Percentiles rank a stretch among this genome's conserved stretches.
phyloP scores from a whole-genome alignment of 2,113 vertebrate species.

The Triplophysa rosa region DNA sequence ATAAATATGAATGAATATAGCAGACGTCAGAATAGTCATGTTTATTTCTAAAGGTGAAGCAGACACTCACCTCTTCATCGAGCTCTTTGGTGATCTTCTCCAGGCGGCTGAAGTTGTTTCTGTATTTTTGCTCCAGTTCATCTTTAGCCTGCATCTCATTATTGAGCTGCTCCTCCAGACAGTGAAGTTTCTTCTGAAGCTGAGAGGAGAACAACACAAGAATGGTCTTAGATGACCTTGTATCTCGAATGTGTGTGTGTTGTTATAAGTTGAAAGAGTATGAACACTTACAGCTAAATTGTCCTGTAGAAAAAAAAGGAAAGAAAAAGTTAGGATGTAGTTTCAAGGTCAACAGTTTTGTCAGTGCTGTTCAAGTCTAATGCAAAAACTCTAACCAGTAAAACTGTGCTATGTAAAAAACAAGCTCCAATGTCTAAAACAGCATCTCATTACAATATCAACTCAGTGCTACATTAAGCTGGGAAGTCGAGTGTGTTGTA shows the following conservation, averaged over 20 bases:
- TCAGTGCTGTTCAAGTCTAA: not conserved
- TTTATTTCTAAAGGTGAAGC: not conserved
- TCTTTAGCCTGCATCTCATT: conserved; percentile 90
- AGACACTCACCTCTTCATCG: conserved; percentile 86
- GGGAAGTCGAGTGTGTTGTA: conserved; percentile 50
- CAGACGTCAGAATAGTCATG: no score
- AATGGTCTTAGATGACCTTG: not conserved
- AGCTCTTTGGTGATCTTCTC: conserved; percentile 92
- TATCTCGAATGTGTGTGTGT: no score
- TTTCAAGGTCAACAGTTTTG: not conserved
- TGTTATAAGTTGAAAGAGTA: not conserved
- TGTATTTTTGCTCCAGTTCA: conserved; percentile 90
- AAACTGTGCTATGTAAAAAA: not conserved
- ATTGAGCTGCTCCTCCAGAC: conserved; percentile 86
- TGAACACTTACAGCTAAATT: conserved; percentile 48
- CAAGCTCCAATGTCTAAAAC: not conserved
- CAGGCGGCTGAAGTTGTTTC: conserved; percentile 80
- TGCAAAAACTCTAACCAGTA: not conserved
- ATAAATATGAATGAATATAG: no score
- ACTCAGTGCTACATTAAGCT: not conserved
- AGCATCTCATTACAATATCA: not conserved
- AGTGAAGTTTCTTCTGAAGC: conserved; percentile 87
- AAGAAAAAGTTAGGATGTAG: not conserved
- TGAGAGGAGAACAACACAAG: conserved; percentile 64
- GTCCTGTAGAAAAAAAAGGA: conserved; percentile 45